phyloP scores from a whole-genome alignment of 2,797 vertebrate species.

The Alauda arvensis region DNA sequence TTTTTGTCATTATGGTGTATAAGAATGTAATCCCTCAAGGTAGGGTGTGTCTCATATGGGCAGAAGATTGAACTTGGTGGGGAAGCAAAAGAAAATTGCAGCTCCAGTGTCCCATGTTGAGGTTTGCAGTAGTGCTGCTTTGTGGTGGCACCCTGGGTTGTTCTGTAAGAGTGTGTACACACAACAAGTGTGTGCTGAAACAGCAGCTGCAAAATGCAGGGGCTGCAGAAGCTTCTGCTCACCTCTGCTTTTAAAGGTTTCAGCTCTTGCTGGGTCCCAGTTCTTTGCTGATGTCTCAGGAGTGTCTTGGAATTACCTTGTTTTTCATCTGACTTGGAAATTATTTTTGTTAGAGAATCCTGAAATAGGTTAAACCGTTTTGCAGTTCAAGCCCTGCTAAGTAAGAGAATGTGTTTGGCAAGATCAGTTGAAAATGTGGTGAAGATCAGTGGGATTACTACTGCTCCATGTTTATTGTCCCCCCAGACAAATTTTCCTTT shows the following conservation, averaged over 20 bases:
- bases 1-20: not conserved
- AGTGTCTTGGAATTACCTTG: not conserved
- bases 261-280: not conserved
- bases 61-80: not conserved
- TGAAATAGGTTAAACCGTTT: not conserved
- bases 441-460: not conserved
- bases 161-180: fast-evolving
- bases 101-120: not conserved
- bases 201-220: not conserved
- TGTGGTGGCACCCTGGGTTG: too few species aligned
- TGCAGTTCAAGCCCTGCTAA: not conserved
- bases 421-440: not conserved
- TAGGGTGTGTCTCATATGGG: fast-evolving
- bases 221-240: not conserved
- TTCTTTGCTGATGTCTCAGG: not conserved
- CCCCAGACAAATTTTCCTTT: not conserved
- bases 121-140: not conserved
- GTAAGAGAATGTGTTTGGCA: not conserved
- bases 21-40: not conserved
- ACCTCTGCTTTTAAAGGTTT: not conserved
- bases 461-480: not conserved
- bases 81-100: not conserved
- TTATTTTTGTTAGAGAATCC: not conserved
- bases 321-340: not conserved
- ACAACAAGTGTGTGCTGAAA: not conserved